phyloP scores from a whole-genome alignment of 2,888 invertebrate species.

The Yponomeuta evonymella region DNA sequence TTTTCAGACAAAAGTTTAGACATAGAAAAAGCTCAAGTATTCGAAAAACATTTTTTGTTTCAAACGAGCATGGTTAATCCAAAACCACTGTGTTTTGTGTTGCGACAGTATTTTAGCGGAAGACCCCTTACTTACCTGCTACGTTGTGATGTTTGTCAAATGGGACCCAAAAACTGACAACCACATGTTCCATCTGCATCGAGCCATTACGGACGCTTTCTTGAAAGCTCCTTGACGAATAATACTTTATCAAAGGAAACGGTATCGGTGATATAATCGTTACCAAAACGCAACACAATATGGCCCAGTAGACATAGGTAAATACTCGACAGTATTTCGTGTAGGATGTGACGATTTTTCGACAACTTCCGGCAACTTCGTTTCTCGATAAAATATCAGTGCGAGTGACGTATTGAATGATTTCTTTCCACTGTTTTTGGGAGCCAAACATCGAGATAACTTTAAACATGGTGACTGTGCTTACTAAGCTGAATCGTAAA shows the following conservation, averaged over 20 bases:
- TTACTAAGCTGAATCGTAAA: not conserved
- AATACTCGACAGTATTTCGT: slow-evolving; percentile 8
- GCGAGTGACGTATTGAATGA: slow-evolving; percentile 3
- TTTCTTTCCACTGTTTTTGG: slow-evolving; percentile 2
- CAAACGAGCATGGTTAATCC: too few species aligned
- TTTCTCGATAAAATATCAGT: not conserved
- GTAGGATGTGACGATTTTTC: slow-evolving; percentile 1
- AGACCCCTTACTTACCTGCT: not conserved
- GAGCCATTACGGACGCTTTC: not conserved
- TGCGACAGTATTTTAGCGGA: not conserved
- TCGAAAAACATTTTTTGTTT: too few species aligned
- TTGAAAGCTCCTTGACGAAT: not conserved
- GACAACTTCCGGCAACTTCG: not conserved
- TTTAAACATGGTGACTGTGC: not conserved
- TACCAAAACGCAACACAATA: not conserved
- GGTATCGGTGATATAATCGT: not conserved
- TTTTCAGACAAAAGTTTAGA: too few species aligned
- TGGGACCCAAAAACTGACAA: not conserved
- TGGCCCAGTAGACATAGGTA: slow-evolving; percentile 3
- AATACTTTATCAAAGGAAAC: not conserved
- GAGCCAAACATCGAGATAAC: not conserved
- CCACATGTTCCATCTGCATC: not conserved
- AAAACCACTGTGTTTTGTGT: too few species aligned
- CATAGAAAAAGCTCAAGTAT: too few species aligned
- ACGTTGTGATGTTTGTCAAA: slow-evolving; percentile 5